Base-by-base conservation (phyloP, 2,888 invertebrate species). In the Latrodectus hesperus region DNA sequence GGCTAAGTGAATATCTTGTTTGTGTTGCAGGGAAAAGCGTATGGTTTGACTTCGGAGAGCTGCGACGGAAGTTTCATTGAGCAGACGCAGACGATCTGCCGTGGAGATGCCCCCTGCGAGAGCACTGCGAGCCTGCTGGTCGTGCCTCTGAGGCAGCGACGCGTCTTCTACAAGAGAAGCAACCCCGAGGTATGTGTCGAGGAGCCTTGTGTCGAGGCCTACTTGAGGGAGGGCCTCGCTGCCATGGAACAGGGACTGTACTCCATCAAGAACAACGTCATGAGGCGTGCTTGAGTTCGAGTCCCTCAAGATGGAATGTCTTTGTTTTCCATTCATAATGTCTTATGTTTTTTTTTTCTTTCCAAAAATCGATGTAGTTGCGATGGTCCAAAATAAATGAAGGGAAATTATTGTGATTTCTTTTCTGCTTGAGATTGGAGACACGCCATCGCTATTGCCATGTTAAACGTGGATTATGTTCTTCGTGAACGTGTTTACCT, bases 31-130 rank as follows among this genome's bases (percentile, higher is more conserved):
- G 90, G 90, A 9, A 75, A 88, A 64, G 78, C 86, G 6, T 90
- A 84, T 51, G 90, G 90, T 2, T 26, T 90, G 38, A 84, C 80
- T 9, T 84, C 89, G 8, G 89, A 89, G 17, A 82, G 89, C 17
- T 90, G 90, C 72, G 90, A 90, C 17, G 82, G 77, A 8, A 89
- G 90, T 22, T 90, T 90, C 81, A 81, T 90, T 10, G 88, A 90
- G 70, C 86, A 90, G 83, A 88, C 88, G 52, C 83, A 88, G 14
- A 83, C 89, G 9, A 83, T 89, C 51, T 90, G 90, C 72, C 72
- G 73, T 14, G 89, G 81, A 17, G 89, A 89, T 64, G 84, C 84
- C 26, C 88, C 88, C 0, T 90, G 90, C 60, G 86, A 90, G 60
- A 88, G 87, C 16, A 78, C 88, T n/a, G 87, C 90, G 12, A 76